Base-by-base conservation (phyloP, 1,140 invertebrate genomes). In the Eumeta japonica region DNA sequence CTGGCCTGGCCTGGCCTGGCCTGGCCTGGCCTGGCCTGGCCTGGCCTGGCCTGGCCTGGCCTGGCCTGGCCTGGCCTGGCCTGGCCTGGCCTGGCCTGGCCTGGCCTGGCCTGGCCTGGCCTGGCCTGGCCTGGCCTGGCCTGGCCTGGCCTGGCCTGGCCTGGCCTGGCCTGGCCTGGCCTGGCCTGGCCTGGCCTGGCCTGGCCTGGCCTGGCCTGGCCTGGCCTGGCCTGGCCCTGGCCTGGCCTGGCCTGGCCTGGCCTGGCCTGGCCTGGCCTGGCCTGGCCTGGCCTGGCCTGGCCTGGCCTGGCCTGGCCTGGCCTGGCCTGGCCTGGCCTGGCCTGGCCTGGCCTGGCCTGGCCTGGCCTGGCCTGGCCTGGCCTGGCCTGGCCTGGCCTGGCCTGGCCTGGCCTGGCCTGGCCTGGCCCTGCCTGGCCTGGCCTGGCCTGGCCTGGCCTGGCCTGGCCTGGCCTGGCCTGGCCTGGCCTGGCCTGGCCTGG, bases 211-310 rank as follows among this genome's bases (percentile, higher is more conserved):
- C n/a, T n/a, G 20, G n/a, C 20, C 20, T 24, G 20, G n/a, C 20
- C 20, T 24, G 20, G n/a, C 20, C 20, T 24, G 20, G n/a, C 20
- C 20, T 24, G n/a, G n/a, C n/a, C n/a, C n/a, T n/a, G n/a, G n/a
- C n/a, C n/a, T n/a, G n/a, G n/a, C n/a, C n/a, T n/a, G n/a, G n/a
- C 20, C 20, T 24, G 32, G n/a, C 20, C 20, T 24, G 20, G n/a
- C 20, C 20, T 24, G 20, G n/a, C 20, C 20, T 24, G 20, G n/a
- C 20, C 45, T 31, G 11, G 48, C 24, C 46, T 39, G 39, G 28
- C 20, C 20, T 24, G 20, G n/a, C 20, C 20, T 24, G 20, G n/a
- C 5, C 20, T 24, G 20, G n/a, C 20, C 20, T 24, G 20, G n/a
- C 20, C 20, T 24, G 20, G n/a, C 20, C 20, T 24, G 20, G n/a